Conservation (phyloP, 2,113 vertebrate species). For the Cranoglanis bouderius region DNA sequence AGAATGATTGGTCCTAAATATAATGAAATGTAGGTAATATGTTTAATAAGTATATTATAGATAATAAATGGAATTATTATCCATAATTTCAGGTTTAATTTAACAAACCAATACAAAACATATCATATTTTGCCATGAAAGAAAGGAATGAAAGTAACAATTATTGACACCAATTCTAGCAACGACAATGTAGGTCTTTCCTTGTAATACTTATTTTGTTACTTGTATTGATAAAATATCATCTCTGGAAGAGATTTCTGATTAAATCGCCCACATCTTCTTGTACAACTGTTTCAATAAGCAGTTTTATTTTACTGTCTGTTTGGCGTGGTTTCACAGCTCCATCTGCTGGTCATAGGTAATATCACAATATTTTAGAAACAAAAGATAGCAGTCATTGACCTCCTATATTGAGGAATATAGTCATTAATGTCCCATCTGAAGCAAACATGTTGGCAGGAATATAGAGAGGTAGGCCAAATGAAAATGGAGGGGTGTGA, state of each 20-base stretch:
- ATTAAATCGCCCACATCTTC: not conserved
- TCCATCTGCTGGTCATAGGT: constrained; percentile 45
- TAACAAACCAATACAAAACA: not conserved
- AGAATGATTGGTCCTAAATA: not conserved
- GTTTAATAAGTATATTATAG: not conserved
- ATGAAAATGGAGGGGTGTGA: constrained; percentile 35
- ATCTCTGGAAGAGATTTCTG: not conserved
- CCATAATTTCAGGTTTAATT: not conserved
- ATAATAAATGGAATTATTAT: not conserved
- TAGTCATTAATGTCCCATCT: constrained; percentile 35
- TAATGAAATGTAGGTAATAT: not conserved
- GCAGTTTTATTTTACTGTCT: not conserved
- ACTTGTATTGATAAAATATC: not conserved
- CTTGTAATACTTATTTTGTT: not conserved
- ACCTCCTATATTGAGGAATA: constrained; percentile 21
- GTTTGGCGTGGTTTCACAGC: not conserved
- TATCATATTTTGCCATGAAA: not conserved
- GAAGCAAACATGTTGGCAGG: constrained; percentile 33
- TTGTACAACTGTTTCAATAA: not conserved
- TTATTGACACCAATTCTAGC: not conserved
- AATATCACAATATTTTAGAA: not conserved
- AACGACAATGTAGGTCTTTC: not conserved
- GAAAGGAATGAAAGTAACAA: not conserved
- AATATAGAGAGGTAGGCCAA: constrained; percentile 29
- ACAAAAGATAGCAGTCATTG: constrained; percentile 3